These are phyloP conservation scores for Megastigmus dorsalis DNA, from an alignment of 2,888 invertebrate genomes.

Conservation along the genomic window DNA sequence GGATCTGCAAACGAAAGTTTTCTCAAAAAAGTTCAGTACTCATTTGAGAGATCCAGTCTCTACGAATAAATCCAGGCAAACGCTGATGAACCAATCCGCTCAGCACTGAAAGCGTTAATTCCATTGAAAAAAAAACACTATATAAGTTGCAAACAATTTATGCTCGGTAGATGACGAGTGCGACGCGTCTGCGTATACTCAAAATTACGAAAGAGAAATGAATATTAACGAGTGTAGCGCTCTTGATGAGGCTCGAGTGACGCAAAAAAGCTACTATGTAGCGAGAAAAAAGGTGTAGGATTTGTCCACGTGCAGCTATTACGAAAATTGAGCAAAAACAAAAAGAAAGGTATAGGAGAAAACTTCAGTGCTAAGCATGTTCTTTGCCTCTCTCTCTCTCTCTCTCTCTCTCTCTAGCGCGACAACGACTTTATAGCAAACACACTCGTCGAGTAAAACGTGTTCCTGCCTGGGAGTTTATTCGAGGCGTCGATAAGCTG, in stretches of 20 bases:
- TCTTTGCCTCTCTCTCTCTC: not conserved
- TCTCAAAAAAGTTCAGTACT: constrained; percentile 44
- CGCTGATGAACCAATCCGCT: constrained; percentile 43
- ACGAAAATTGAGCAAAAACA: no score
- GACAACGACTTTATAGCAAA: constrained; percentile 1
- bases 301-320: not conserved
- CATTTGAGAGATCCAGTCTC: constrained; percentile 50
- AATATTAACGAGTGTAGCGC: not conserved
- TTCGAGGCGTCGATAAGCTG: constrained; percentile 77
- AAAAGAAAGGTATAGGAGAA: not conserved
- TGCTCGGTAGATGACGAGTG: not conserved
- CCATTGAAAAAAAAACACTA: constrained; percentile 36
- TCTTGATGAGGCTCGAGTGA: no score
- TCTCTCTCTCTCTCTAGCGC: not conserved
- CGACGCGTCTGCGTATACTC: not conserved
- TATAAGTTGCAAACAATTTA: not conserved
- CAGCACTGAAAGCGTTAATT: constrained; percentile 51
- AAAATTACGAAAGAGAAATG: not conserved
- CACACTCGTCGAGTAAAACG: constrained; percentile 35
- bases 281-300: not conserved
- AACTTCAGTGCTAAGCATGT: constrained; percentile 21
- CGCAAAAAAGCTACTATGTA: no score
- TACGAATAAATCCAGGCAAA: constrained; percentile 47
- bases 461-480: constrained; percentile 79
- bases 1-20: constrained; percentile 4